Conservation (phyloP, 2,888 invertebrate genomes). For the Ptycholaimellus sp. region DNA sequence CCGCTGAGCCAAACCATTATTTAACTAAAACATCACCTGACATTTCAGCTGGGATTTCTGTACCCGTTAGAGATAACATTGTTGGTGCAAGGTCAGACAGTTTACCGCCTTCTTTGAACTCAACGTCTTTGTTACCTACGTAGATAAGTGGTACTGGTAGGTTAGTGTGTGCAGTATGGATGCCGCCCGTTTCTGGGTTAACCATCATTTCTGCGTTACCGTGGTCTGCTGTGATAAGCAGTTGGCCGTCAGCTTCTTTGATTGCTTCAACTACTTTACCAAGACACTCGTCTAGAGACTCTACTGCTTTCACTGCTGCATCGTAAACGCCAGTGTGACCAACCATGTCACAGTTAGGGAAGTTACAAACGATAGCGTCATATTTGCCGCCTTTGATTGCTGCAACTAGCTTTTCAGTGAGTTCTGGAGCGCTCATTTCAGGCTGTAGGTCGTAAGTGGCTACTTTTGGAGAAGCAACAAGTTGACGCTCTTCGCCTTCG, state of each 20-base stretch:
- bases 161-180: conserved; percentile 25
- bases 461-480: conserved; percentile 31
- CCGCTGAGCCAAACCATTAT: too few relatives aligned
- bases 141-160: too few relatives aligned
- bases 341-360: conserved; percentile 33
- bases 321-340: conserved; percentile 31
- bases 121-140: too few relatives aligned
- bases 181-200: conserved; percentile 18
- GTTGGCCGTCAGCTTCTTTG: too few relatives aligned
- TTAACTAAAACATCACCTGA: too few relatives aligned
- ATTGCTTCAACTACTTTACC: too few relatives aligned
- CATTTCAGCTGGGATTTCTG: too few relatives aligned
- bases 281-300: conserved; percentile 19
- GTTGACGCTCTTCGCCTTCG: conserved; percentile 25
- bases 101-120: too few relatives aligned
- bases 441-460: conserved; percentile 29
- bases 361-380: conserved; percentile 31
- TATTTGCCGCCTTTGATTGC: conserved; percentile 22
- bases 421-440: conserved; percentile 28
- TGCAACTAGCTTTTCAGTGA: conserved; percentile 24
- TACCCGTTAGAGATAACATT: too few relatives aligned
- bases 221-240: conserved; percentile 24
- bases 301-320: conserved; percentile 23
- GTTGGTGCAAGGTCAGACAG: too few relatives aligned
- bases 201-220: conserved; percentile 25